Percentiles rank a stretch among this genome's conserved stretches.
These are phyloP conservation scores for Galeopsomyia nigrocyanea DNA, from an alignment of 2,888 invertebrate species.

Conservation along the genomic window DNA sequence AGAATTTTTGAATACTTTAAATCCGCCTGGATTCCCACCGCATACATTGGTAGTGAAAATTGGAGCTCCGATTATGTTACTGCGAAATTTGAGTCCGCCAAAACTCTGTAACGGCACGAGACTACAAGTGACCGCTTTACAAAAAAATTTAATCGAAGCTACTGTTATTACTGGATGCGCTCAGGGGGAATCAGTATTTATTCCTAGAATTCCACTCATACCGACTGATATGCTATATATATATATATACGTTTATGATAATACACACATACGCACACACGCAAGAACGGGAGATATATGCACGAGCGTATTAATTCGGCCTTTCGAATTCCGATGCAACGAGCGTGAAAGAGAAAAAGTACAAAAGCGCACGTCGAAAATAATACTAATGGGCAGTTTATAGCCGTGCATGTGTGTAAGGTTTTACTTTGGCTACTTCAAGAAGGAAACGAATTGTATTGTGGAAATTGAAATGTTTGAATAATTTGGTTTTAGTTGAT, in stretches of 20 bases:
- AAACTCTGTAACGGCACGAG: constrained; percentile 48
- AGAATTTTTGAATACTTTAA: constrained; percentile 55
- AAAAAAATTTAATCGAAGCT: constrained; percentile 55
- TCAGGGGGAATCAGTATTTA: constrained; percentile 43
- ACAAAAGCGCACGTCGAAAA: too few species aligned
- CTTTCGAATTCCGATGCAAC: constrained; percentile 36
- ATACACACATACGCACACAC: constrained; percentile 2
- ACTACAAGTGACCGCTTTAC: constrained; percentile 51
- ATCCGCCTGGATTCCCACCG: constrained; percentile 53
- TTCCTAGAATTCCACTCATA: constrained; percentile 49
- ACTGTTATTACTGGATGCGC: constrained; percentile 52
- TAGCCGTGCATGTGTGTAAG: too few species aligned
- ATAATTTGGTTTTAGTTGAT: too few species aligned
- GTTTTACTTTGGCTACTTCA: too few species aligned
- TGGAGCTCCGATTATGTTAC: constrained; percentile 45
- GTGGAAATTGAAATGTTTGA: too few species aligned
- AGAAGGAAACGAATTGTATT: too few species aligned
- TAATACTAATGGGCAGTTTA: too few species aligned
- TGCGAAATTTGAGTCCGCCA: constrained; percentile 49
- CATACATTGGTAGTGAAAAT: constrained; percentile 52
- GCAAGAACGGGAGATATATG: background rate
- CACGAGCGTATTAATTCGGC: background rate
- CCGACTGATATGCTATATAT: too few species aligned
- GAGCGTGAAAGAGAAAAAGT: too few species aligned
- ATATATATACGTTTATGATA: background rate